Evolutionary conservation across 2,113 vertebrate species (phyloP).

Genomic region (Mandrillus leucophaeus): DNA sequence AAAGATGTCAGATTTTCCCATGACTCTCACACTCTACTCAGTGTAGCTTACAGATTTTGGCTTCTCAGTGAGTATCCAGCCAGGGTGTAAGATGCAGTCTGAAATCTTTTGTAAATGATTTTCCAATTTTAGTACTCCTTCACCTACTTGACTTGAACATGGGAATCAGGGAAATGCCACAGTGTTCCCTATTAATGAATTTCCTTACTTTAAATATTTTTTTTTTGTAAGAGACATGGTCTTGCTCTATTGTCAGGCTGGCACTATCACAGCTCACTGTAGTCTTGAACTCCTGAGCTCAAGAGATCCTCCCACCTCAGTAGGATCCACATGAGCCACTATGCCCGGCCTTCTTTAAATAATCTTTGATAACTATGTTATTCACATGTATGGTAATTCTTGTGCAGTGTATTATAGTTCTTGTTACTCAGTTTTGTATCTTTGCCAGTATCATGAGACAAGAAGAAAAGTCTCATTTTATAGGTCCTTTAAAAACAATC

Average conservation of each 20-base stretch:
- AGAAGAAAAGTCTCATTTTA: constrained; percentile 9
- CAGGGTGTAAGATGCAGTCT: neutral
- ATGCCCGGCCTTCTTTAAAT: neutral
- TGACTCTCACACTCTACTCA: neutral
- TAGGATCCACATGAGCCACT: no score
- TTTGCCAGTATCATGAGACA: neutral
- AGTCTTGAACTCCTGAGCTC: no score
- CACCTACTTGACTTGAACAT: neutral
- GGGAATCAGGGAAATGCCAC: neutral
- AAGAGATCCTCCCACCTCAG: no score
- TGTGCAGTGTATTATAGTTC: neutral
- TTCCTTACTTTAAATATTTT: neutral
- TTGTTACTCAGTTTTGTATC: neutral
- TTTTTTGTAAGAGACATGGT: no score
- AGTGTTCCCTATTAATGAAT: neutral
- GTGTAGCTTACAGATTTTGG: neutral
- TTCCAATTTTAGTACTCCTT: neutral
- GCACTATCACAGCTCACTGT: no score
- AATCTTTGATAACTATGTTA: neutral
- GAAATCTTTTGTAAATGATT: neutral
- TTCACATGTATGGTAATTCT: neutral
- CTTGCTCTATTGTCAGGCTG: no score
- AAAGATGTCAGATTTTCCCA: neutral
- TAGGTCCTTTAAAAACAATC: neutral
- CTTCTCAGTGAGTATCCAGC: neutral